Evolutionary conservation across 2,797 vertebrate species (phyloP), one percentile per base, ranked within the genome.

Genomic region (Otolemur crassicaudatus): DNA sequence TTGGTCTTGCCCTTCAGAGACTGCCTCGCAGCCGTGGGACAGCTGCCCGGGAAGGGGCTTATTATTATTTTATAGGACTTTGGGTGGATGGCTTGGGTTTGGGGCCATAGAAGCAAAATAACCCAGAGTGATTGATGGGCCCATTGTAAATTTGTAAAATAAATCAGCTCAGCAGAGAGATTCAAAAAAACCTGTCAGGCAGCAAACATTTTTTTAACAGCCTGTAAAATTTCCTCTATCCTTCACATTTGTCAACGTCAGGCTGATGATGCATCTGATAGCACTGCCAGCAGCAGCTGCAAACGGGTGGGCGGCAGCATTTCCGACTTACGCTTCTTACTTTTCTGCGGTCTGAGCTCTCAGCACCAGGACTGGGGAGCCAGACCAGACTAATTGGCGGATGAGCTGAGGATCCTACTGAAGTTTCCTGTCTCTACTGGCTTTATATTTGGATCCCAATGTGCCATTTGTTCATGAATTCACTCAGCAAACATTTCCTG

Each of bases 111-210:
- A 94, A 91, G 86, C 94, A 91, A 94, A 96, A 94, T 81, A 87
- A 83, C 73, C 72, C 61, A 19, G 79, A 25, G 90, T 94, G 97
- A 97, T 75, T 46, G 96, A 96, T 96, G 82, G 97, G 90, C 46
- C 93, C 56, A 5, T 49, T 63, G 73, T 96, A 87, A 93, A 75
- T 96, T 89, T 98, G 97, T 95, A 89, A 95, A 96, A 96, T 97
- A 96, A 96, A 96, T 97, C 97, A 91, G 93, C 87, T 31, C 53
- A 96, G 93, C 96, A 94, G 96, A 90, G 94, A 93, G 96, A 94
- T 82, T 94, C 95, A 76, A 90, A 81, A 77, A 77, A 63, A 37
- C 87, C 96, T 91, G 96, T 96, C 97, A 94, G 96, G 87, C 73
- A 43, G 91, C 90, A 53, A 83, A 63, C 93, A 70, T 79, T 90